These are phyloP conservation scores for Cryptotermes secundus DNA, from an alignment of 1,140 invertebrate species.

Conservation along the genomic window DNA sequence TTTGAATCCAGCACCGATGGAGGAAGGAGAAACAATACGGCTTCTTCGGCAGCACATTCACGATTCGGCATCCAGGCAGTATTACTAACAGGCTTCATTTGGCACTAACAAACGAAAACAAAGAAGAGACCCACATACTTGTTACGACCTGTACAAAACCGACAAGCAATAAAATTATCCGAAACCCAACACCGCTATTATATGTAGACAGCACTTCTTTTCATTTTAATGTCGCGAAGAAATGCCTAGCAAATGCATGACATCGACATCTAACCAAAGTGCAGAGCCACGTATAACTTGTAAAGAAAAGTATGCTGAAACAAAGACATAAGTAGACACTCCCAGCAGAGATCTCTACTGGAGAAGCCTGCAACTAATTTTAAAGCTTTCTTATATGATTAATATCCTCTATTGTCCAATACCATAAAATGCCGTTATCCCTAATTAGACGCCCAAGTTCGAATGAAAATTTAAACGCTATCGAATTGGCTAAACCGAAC, in stretches of 20 bases:
- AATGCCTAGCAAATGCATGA: background rate
- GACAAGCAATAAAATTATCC: background rate
- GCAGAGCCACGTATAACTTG: background rate
- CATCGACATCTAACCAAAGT: background rate
- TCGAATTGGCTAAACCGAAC: too few species aligned
- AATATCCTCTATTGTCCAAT: too few species aligned
- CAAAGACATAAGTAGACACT: background rate
- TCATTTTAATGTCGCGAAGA: background rate
- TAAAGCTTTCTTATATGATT: too few species aligned
- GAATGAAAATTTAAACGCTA: too few species aligned
- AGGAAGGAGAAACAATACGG: background rate
- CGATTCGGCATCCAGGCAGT: background rate
- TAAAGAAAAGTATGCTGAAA: background rate
- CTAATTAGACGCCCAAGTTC: too few species aligned
- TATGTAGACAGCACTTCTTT: background rate
- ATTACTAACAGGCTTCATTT: background rate
- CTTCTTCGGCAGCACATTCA: background rate
- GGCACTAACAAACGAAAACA: background rate
- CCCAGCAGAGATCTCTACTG: too few species aligned
- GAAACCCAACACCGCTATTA: background rate
- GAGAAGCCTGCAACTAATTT: too few species aligned
- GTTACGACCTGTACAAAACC: background rate
- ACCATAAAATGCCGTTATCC: too few species aligned
- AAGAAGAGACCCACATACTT: background rate
- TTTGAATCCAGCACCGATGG: background rate